phyloP scores from a whole-genome alignment of 2,888 invertebrate genomes.

The Mesorhabditis belari region DNA sequence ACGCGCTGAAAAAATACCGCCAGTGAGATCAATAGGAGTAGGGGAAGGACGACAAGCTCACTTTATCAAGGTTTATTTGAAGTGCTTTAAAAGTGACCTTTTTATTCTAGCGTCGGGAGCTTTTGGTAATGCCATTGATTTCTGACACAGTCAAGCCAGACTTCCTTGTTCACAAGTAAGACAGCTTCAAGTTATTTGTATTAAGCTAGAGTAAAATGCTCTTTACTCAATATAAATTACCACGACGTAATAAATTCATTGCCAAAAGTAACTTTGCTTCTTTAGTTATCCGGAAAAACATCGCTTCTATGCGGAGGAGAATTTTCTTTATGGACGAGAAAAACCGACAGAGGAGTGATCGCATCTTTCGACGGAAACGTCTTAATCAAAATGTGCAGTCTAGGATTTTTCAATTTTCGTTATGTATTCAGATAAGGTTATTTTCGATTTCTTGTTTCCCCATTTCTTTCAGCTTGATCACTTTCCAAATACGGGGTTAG shows the following conservation, averaged over 20 bases:
- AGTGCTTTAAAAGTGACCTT: not conserved
- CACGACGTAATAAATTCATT: no score
- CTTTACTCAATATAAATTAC: not conserved
- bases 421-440: no score
- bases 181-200: not conserved
- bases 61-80: constrained; percentile 9
- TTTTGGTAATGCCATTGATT: constrained; percentile 36
- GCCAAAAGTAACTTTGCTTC: not conserved
- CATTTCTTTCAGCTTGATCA: no score
- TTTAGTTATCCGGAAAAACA: constrained; percentile 25
- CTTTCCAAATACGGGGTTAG: no score
- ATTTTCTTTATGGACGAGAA: constrained; percentile 20
- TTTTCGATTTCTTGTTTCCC: no score
- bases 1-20: constrained; percentile 9
- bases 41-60: constrained; percentile 9
- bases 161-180: constrained; percentile 34
- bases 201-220: not conserved
- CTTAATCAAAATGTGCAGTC: not conserved
- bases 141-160: constrained; percentile 30
- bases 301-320: constrained; percentile 35
- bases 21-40: constrained; percentile 4
- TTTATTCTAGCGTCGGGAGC: constrained; percentile 13
- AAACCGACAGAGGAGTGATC: constrained; percentile 6
- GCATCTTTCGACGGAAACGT: not conserved
- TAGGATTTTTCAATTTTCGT: not conserved